A percentile compares a stretch with the other conserved stretches of the same genome.
These are phyloP conservation scores for Emydoidea blandingii DNA, from an alignment of 2,797 vertebrate species.

Conservation along the genomic window DNA sequence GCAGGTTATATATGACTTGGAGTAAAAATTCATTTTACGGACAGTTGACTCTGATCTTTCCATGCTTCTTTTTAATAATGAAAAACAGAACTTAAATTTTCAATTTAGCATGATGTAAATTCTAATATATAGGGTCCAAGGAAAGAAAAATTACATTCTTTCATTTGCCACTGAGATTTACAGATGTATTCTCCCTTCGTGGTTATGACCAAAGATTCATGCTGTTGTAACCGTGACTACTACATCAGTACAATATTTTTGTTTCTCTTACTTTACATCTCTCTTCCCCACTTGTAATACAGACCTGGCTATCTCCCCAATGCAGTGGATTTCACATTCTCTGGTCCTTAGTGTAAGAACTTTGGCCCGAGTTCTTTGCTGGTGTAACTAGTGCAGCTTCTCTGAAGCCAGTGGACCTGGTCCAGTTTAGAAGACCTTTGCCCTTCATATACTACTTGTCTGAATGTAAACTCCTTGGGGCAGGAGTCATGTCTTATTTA, in stretches of 20 bases:
- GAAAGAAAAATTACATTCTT: constrained; percentile 18
- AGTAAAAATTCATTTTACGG: constrained; percentile 30
- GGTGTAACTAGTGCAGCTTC: neutral
- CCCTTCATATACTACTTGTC: neutral
- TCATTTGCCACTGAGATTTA: constrained; percentile 34
- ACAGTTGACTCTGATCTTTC: constrained; percentile 23
- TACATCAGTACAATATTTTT: constrained; percentile 7
- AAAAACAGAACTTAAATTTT: constrained; percentile 13
- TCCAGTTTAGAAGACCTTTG: neutral
- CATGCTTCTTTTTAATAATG: constrained; percentile 46
- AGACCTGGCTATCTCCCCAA: neutral
- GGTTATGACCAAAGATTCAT: constrained; percentile 34
- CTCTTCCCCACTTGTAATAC: neutral
- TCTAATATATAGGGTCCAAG: constrained; percentile 42
- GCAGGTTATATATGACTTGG: constrained; percentile 43
- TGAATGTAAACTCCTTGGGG: neutral
- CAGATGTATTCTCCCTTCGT: constrained; percentile 4
- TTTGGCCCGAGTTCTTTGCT: neutral
- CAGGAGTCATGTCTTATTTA: neutral
- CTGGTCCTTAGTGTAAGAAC: neutral
- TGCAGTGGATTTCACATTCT: neutral
- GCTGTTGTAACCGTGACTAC: neutral
- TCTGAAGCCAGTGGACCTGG: neutral
- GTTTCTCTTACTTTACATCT: neutral
- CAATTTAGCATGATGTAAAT: constrained; percentile 54